A percentile compares a stretch with the other conserved stretches of the same genome.
Evolutionary conservation across 2,888 invertebrate species (phyloP).

Genomic region (Lymantria dispar): DNA sequence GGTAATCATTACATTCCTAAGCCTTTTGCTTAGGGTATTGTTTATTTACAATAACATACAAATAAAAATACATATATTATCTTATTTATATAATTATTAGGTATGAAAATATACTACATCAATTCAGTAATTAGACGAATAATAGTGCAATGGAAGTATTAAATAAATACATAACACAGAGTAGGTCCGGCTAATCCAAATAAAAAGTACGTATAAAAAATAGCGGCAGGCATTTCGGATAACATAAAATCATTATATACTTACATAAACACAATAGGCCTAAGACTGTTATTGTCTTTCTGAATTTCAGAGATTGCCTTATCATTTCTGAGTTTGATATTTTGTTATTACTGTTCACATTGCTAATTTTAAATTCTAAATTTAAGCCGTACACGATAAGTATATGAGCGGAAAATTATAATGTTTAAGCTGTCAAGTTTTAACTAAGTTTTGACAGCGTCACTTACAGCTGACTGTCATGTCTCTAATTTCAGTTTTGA

Average conservation of each 20-base stretch:
- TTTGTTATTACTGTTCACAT: conserved; percentile 51
- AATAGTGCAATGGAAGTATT: too few species aligned
- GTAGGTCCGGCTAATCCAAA: not conserved
- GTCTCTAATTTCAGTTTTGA: not conserved
- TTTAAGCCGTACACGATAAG: conserved; percentile 13
- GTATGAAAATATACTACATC: too few species aligned
- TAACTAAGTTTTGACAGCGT: conserved; percentile 16
- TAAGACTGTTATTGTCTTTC: conserved; percentile 65
- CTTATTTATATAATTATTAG: too few species aligned
- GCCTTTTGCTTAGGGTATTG: not conserved
- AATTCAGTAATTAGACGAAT: too few species aligned
- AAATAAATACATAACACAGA: too few species aligned
- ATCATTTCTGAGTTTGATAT: conserved; percentile 64
- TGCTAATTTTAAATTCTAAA: conserved; percentile 39
- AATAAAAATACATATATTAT: too few species aligned
- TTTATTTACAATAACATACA: too few species aligned
- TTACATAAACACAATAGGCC: conserved; percentile 61
- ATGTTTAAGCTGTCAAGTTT: not conserved
- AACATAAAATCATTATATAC: conserved; percentile 35
- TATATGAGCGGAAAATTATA: conserved; percentile 13
- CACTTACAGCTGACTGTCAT: conserved; percentile 26
- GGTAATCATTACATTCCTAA: not conserved
- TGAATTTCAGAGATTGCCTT: conserved; percentile 69
- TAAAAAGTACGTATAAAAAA: conserved; percentile 15
- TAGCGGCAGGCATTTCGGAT: conserved; percentile 16